These are phyloP conservation scores for Puntigrus tetrazona DNA, from an alignment of 2,113 vertebrate genomes.

Conservation along the genomic window DNA sequence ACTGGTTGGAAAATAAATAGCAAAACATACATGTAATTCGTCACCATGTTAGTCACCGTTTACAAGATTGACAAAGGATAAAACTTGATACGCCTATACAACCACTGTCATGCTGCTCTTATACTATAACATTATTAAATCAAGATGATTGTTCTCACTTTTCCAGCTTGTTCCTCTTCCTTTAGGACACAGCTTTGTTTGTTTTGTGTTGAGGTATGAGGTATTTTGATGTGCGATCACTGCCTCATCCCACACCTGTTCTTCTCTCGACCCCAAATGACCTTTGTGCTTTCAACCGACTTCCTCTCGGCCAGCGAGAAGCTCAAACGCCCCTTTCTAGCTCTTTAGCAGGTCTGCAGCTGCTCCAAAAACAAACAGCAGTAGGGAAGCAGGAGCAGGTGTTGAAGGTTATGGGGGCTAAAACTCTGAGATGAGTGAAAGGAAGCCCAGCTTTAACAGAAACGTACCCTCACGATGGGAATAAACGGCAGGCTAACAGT, in stretches of 20 bases:
- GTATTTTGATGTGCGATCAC: slow-evolving; percentile 4
- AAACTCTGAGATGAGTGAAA: slow-evolving; percentile 1
- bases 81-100: neutral
- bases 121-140: neutral
- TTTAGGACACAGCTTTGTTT: slow-evolving; percentile 13
- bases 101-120: neutral
- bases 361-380: slow-evolving; percentile 36
- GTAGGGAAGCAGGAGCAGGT: slow-evolving; percentile 33
- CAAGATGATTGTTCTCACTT: neutral
- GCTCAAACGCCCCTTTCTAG: slow-evolving; percentile 15
- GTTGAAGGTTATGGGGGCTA: slow-evolving; percentile 34
- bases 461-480: neutral
- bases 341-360: slow-evolving; percentile 38
- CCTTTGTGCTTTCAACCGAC: slow-evolving; percentile 1
- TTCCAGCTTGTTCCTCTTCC: slow-evolving; percentile 14
- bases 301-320: slow-evolving; percentile 19
- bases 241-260: slow-evolving; percentile 17
- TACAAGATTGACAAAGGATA: neutral
- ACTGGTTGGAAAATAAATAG: neutral
- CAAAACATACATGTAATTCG: neutral
- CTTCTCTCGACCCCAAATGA: slow-evolving; percentile 21
- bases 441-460: neutral
- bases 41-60: neutral
- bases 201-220: slow-evolving; percentile 21
- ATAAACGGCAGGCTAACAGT: slow-evolving; percentile 10